Base-by-base conservation (phyloP, 2,797 vertebrate genomes). In the Pelodytes ibericus region DNA sequence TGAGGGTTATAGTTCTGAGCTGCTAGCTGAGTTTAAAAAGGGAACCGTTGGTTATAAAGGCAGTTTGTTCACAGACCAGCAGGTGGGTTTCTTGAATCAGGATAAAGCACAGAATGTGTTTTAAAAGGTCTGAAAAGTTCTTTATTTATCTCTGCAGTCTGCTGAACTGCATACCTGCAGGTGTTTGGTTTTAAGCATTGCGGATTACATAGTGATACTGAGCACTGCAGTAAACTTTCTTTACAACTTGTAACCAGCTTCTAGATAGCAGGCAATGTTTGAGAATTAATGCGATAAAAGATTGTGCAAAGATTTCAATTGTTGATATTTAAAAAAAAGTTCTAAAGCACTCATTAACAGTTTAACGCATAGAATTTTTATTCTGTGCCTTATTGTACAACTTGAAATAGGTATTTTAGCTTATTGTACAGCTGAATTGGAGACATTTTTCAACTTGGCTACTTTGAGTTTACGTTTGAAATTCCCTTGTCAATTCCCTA, bases 11-110 rank as follows among this genome's bases (percentile, higher is more conserved):
- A 57, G 44, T 68, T 73, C 64, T 73, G 57, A 73, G 77, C 71
- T 69, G 47, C 77, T 79, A 47, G 20, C 77, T 74, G 64, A 79
- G 77, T 79, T 79, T 73, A 79, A 79, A 79, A 69, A 79, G 39
- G 58, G 65, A 74, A 73, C 44, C 13, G 31, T 71, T 62, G 20
- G 70, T 67, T 70, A 64, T 63, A 72, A 25, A 0, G 71, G 51
- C 71, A 53, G 63, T 59, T 72, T 80, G 72, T 71, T 79, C 64
- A 31, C 63, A 66, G 41, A 69, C 53, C 66, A 69, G 63, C 69
- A 77, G 72, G 26, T 24, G 67, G 25, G 31, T 36, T 80, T 71
- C 63, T 79, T 73, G 49, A 79, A 80, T 64, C 75, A 70, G 53
- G 72, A 64, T 0, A 4, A 83, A 80, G 60, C 15, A 25, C 20